A percentile compares a stretch with the other conserved stretches of the same genome.
Conservation (phyloP, 2,113 vertebrate species). For the Peromyscus maniculatus region DNA sequence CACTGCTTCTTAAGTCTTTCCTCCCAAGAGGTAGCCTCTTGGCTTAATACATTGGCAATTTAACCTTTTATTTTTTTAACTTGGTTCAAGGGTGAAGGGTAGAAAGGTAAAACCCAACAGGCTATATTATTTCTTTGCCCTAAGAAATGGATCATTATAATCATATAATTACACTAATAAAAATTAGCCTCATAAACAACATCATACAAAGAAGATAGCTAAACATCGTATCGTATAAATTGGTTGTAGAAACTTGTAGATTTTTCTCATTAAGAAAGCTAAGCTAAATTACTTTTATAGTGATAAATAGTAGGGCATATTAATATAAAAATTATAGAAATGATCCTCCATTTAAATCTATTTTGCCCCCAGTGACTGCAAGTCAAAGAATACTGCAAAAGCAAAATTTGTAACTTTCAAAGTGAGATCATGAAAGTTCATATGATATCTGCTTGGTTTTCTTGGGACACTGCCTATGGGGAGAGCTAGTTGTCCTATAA, state of each 20-base stretch:
- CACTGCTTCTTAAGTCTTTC: slow-evolving; percentile 60
- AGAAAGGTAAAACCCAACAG: slow-evolving; percentile 66
- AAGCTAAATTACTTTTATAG: not conserved
- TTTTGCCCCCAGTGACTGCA: not conserved
- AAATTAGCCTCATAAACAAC: not conserved
- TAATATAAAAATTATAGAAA: slow-evolving; percentile 9
- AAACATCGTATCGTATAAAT: not conserved
- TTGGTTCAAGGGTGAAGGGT: slow-evolving; percentile 63
- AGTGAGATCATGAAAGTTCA: not conserved
- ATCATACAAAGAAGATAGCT: not conserved
- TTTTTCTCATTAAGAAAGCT: not conserved
- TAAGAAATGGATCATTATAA: slow-evolving; percentile 58
- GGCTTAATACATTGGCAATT: slow-evolving; percentile 74
- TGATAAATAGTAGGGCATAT: not conserved
- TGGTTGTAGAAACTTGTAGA: not conserved
- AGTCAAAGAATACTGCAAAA: not conserved
- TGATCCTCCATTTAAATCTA: not conserved
- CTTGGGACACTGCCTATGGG: not conserved
- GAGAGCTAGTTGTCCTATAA: not conserved
- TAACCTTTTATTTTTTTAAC: slow-evolving; percentile 62
- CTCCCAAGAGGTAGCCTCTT: slow-evolving; percentile 59
- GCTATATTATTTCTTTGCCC: slow-evolving; percentile 3
- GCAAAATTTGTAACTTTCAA: not conserved
- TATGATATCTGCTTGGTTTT: not conserved
- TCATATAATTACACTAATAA: not conserved